Conservation (phyloP, 2,797 vertebrate species). For the Ctenosaura bakeri region DNA sequence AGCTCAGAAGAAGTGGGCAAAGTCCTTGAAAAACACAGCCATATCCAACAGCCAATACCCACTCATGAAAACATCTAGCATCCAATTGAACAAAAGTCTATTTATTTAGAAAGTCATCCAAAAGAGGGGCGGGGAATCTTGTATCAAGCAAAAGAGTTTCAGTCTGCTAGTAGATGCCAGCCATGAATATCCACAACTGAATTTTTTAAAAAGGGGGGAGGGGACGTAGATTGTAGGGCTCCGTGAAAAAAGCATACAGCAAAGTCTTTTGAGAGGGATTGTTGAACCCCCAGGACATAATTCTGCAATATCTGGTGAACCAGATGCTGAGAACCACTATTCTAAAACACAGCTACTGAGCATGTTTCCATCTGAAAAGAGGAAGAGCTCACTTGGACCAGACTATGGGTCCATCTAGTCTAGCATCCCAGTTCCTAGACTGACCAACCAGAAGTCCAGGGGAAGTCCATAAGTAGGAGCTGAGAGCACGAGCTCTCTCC, state of each 20-base stretch:
- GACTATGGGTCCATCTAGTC: neutral
- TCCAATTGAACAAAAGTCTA: slow-evolving; percentile 4
- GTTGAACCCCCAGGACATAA: neutral
- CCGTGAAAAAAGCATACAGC: neutral
- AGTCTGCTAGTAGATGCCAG: neutral
- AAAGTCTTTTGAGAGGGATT: neutral
- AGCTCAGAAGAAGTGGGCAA: neutral
- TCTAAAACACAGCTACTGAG: neutral
- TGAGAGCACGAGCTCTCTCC: neutral
- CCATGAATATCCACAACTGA: neutral
- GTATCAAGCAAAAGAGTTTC: neutral
- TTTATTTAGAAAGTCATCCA: neutral
- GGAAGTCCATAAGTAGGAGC: too few relatives aligned
- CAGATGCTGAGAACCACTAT: too few relatives aligned
- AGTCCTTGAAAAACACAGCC: neutral
- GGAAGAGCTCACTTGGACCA: neutral
- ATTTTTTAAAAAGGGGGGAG: too few relatives aligned
- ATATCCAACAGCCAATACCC: neutral
- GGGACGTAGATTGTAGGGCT: neutral
- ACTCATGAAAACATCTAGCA: neutral
- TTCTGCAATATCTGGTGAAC: too few relatives aligned
- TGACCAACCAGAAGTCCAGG: too few relatives aligned
- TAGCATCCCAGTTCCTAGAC: neutral
- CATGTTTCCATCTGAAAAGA: neutral
- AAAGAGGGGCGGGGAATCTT: neutral